Evolutionary conservation across 2,888 invertebrate genomes (phyloP).

Genomic region (Epinotia bilunana): DNA sequence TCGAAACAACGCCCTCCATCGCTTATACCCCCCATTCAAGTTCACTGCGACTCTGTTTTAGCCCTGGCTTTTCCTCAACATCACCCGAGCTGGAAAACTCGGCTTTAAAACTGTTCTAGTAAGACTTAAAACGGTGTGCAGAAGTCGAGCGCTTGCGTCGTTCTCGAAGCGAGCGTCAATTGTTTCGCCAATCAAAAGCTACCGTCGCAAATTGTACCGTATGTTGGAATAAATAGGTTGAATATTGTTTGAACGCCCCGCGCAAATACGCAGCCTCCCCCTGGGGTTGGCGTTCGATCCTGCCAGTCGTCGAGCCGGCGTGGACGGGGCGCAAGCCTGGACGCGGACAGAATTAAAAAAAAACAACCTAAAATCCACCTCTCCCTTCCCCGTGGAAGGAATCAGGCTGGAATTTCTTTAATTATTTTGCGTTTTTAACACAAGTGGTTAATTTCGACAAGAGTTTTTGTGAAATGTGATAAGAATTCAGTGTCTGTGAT

Average conservation of each 20-base stretch:
- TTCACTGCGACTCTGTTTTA: conserved; percentile 70
- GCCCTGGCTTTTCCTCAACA: conserved; percentile 62
- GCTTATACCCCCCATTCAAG: conserved; percentile 68
- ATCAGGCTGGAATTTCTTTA: conserved; percentile 63
- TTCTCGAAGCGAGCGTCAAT: conserved; percentile 57
- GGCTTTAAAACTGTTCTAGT: neutral
- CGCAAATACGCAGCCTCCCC: conserved; percentile 81
- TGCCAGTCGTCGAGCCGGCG: conserved; percentile 81
- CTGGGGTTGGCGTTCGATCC: conserved; percentile 81
- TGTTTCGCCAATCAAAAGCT: conserved; percentile 57
- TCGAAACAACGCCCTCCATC: conserved; percentile 73
- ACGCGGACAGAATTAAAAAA: conserved; percentile 57
- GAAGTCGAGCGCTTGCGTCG: conserved; percentile 52
- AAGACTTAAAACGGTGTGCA: neutral
- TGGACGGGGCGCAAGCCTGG: conserved; percentile 75
- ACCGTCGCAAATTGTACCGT: conserved; percentile 58
- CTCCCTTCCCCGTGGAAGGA: conserved; percentile 74
- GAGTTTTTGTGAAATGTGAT: conserved; percentile 51
- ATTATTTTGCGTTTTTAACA: conserved; percentile 78
- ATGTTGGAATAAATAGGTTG: conserved; percentile 53
- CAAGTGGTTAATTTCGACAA: conserved; percentile 76
- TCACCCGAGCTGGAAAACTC: conserved; percentile 5
- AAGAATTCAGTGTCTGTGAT: conserved; percentile 47
- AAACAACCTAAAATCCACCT: conserved; percentile 68
- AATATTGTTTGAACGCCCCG: conserved; percentile 54